Conservation (phyloP, 2,113 vertebrate genomes). For the Nothoprocta pentlandii region DNA sequence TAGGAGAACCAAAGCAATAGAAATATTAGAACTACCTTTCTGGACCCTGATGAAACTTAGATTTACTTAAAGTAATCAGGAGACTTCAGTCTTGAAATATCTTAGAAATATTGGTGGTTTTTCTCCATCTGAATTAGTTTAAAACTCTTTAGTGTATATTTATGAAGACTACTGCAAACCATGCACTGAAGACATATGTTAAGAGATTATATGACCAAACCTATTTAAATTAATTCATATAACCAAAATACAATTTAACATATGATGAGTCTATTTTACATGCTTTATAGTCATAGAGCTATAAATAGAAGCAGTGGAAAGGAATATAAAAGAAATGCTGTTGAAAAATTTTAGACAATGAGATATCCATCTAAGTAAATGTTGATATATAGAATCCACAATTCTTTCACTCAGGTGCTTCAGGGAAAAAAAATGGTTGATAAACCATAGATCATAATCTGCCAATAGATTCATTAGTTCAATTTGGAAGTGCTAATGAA, state of each 20-base stretch:
- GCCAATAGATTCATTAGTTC: not conserved
- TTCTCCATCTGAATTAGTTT: not conserved
- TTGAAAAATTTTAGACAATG: not conserved
- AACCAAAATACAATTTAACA: not conserved
- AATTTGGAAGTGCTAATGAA: not conserved
- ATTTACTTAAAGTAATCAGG: not conserved
- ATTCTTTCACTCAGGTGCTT: not conserved
- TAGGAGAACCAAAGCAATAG: not conserved
- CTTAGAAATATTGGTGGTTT: not conserved
- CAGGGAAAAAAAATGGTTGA: not conserved
- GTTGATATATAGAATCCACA: not conserved
- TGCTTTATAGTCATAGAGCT: not conserved
- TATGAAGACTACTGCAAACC: not conserved
- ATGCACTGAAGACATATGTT: not conserved
- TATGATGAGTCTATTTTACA: not conserved
- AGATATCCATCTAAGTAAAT: not conserved
- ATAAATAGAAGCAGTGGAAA: not conserved
- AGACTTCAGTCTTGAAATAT: not conserved
- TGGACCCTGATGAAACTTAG: not conserved
- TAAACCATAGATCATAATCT: not conserved
- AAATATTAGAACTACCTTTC: not conserved
- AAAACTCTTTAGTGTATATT: not conserved
- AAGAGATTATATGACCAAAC: not conserved
- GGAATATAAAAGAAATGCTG: not conserved
- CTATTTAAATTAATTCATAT: not conserved